Conservation (phyloP, 1,140 invertebrate species). For the Drosophila aff. region DNA sequence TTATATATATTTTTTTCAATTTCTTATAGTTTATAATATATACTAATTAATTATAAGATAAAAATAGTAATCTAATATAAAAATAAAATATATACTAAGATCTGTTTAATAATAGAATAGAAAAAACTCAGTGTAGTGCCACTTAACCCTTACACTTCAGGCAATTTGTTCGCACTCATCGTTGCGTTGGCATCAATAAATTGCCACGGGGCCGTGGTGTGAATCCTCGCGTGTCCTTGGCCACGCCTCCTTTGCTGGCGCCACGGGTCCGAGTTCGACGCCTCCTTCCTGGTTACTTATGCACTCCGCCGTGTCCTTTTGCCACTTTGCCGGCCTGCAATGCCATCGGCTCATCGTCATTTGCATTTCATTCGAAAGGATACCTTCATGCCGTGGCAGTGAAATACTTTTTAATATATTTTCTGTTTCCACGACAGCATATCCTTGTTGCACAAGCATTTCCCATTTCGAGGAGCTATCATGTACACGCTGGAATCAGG, state of each 20-base stretch:
- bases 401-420: slow-evolving; percentile 49
- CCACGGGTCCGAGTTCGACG: not conserved
- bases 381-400: not conserved
- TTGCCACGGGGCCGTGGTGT: slow-evolving; percentile 29
- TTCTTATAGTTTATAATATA: too few relatives aligned
- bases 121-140: not conserved
- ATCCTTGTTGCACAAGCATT: slow-evolving; percentile 4
- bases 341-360: slow-evolving; percentile 35
- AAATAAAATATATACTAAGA: not conserved
- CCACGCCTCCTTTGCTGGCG: not conserved
- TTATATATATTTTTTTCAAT: too few relatives aligned
- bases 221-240: slow-evolving; percentile 41
- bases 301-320: slow-evolving; percentile 28
- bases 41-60: too few relatives aligned
- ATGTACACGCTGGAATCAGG: slow-evolving; percentile 6
- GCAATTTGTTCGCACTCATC: slow-evolving; percentile 49
- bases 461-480: slow-evolving; percentile 11
- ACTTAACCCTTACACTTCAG: slow-evolving; percentile 3
- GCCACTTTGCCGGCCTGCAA: slow-evolving; percentile 36
- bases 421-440: slow-evolving; percentile 15
- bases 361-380: slow-evolving; percentile 35
- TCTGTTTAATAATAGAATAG: not conserved
- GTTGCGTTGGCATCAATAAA: slow-evolving; percentile 44
- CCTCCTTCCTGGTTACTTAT: slow-evolving; percentile 35
- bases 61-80: too few relatives aligned